Evolutionary conservation across 2,113 vertebrate genomes (phyloP), one percentile per base, ranked within the genome.

Genomic region (Apteryx mantelli): DNA sequence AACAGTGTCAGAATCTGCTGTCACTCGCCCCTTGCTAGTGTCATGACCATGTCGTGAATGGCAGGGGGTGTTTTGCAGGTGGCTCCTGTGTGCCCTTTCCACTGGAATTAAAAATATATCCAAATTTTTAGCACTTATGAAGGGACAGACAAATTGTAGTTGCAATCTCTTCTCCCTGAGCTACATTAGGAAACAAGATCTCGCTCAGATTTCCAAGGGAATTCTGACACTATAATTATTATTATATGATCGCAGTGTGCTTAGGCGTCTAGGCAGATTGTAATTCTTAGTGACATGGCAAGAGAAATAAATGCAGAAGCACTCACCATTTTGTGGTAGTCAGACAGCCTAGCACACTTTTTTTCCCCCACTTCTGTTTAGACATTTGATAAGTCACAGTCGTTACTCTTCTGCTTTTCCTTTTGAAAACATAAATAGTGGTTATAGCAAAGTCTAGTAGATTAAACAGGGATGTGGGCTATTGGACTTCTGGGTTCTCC

Each of bases 211-310:
- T 82, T 95, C 52, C 13, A 13, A 94, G 91, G 95, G 82, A 93
- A 90, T 96, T 94, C 91, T 86, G 48, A 94, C 94, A 95, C 88
- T 95, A 21, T 91, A 88, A 96, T 97, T 91, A 83, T 91, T 95
- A 89, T 82, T 96, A 13, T 21, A 65, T 78, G 89, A 69, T 94
- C 76, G 86, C 94, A 86, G 21, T 53, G 89, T 90, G 82, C 76
- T 88, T 68, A 40, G 89, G 73, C 95, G 81, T 90, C 90, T 95
- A 65, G 95, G 91, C 88, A 93, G 85, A 60, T 68, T 91, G 71
- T 96, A 90, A 94, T 96, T 96, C 91, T 73, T 94, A 78, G 89
- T 96, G 96, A 96, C 93, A 69, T 0, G 5, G 76, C 89, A 90
- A 83, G 86, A 90, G 79, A 68, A 90, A 78, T 30, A 87, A 80